phyloP scores from a whole-genome alignment of 2,888 invertebrate species.

The Clivina fossor region DNA sequence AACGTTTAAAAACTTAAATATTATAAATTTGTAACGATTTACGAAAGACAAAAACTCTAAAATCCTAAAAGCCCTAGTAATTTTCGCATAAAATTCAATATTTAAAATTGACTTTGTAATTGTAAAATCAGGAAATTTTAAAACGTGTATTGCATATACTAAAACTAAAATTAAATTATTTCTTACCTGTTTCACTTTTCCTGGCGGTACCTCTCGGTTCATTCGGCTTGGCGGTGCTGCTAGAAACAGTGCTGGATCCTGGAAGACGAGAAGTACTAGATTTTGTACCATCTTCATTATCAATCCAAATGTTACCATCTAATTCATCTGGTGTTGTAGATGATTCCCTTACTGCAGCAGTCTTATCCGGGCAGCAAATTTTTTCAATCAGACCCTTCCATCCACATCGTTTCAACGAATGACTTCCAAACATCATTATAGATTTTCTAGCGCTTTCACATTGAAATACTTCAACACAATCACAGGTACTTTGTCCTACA shows the following conservation, averaged over 20 bases:
- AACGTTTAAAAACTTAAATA: too few species aligned
- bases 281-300: neutral
- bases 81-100: too few species aligned
- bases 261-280: neutral
- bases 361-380: constrained; percentile 19
- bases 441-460: constrained; percentile 21
- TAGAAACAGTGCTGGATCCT: neutral
- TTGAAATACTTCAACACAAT: constrained; percentile 10
- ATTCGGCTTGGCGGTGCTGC: neutral
- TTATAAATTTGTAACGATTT: too few species aligned
- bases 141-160: too few species aligned
- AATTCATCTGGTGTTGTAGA: constrained; percentile 1
- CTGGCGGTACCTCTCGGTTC: constrained; percentile 13
- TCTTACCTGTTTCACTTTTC: constrained; percentile 28
- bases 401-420: constrained; percentile 20
- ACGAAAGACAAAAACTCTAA: too few species aligned
- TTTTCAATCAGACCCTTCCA: constrained; percentile 27
- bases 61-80: too few species aligned
- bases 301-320: constrained; percentile 17
- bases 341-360: neutral
- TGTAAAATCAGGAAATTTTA: too few species aligned
- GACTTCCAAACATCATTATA: constrained; percentile 11
- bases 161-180: too few species aligned
- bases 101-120: too few species aligned
- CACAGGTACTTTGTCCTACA: constrained; percentile 19